Conservation (phyloP, 2,888 invertebrate genomes). For the Thereva nobilitata region DNA sequence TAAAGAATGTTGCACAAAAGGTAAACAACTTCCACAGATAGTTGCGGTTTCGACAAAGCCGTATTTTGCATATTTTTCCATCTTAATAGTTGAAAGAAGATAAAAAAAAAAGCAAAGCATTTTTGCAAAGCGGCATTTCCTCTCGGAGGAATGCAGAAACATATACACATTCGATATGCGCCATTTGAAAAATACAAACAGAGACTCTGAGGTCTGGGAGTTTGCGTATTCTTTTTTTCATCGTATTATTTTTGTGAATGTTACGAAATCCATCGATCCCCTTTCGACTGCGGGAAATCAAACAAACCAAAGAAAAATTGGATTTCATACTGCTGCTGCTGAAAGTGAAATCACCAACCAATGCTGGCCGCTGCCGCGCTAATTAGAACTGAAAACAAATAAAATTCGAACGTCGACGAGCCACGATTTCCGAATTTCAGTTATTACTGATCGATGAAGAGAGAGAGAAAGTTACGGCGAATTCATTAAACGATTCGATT, state of each 20-base stretch:
- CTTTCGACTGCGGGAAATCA: slow-evolving; percentile 15
- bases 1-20: slow-evolving; percentile 32
- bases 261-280: slow-evolving; percentile 14
- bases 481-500: slow-evolving; percentile 25
- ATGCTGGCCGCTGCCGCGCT: background rate
- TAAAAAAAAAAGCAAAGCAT: slow-evolving; percentile 20
- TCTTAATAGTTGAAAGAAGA: background rate
- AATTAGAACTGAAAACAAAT: slow-evolving; percentile 10
- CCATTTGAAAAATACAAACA: background rate
- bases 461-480: slow-evolving; percentile 16
- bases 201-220: background rate
- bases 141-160: background rate
- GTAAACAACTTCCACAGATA: slow-evolving; percentile 29
- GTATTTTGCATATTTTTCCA: slow-evolving; percentile 31
- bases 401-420: slow-evolving; percentile 1
- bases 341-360: slow-evolving; percentile 18
- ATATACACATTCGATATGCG: no score
- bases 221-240: no score
- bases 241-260: slow-evolving; percentile 5
- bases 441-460: background rate
- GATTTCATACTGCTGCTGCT: slow-evolving; percentile 11
- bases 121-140: background rate
- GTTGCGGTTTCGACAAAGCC: slow-evolving; percentile 26
- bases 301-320: background rate
- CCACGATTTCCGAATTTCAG: slow-evolving; percentile 18